Percentiles rank a stretch among this genome's conserved stretches.
Conservation (phyloP, 1,140 invertebrate genomes). For the Leptinotarsa undecemlineata region DNA sequence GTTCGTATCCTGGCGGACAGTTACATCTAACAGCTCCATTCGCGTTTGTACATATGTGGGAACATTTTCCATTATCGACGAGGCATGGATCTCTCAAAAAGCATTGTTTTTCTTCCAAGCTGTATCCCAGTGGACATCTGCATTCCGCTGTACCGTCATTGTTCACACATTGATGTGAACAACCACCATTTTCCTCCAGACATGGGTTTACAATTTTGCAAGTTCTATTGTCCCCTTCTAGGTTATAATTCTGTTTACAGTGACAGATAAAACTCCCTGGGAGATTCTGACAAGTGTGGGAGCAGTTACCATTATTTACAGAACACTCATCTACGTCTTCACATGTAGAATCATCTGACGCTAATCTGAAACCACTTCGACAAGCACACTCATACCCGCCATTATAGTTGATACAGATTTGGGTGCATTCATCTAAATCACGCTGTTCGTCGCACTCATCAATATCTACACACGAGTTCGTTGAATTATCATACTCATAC, state of each 20-base stretch:
- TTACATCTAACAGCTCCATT: conserved; percentile 33
- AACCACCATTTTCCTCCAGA: conserved; percentile 64
- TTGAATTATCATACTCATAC: conserved; percentile 45
- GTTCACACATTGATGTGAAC: conserved; percentile 68
- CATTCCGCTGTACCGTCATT: conserved; percentile 63
- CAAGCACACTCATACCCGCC: conserved; percentile 67
- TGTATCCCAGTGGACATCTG: conserved; percentile 62
- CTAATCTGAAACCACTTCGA: conserved; percentile 59
- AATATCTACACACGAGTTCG: conserved; percentile 65
- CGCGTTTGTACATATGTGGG: conserved; percentile 41
- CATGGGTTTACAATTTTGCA: conserved; percentile 56
- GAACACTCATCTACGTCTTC: conserved; percentile 71
- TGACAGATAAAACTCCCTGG: conserved; percentile 67
- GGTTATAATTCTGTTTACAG: conserved; percentile 56
- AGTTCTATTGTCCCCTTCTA: conserved; percentile 51
- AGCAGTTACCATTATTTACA: conserved; percentile 59
- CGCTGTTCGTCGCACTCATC: conserved; percentile 72
- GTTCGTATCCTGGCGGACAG: conserved; percentile 38
- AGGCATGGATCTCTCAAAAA: conserved; percentile 54
- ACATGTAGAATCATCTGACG: conserved; percentile 55
- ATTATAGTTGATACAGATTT: conserved; percentile 55
- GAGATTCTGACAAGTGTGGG: conserved; percentile 66
- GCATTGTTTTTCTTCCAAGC: conserved; percentile 28
- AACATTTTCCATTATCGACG: conserved; percentile 64
- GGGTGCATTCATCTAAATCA: conserved; percentile 53